Base-by-base conservation (phyloP, 2,888 invertebrate species). In the Andrena bicolor region DNA sequence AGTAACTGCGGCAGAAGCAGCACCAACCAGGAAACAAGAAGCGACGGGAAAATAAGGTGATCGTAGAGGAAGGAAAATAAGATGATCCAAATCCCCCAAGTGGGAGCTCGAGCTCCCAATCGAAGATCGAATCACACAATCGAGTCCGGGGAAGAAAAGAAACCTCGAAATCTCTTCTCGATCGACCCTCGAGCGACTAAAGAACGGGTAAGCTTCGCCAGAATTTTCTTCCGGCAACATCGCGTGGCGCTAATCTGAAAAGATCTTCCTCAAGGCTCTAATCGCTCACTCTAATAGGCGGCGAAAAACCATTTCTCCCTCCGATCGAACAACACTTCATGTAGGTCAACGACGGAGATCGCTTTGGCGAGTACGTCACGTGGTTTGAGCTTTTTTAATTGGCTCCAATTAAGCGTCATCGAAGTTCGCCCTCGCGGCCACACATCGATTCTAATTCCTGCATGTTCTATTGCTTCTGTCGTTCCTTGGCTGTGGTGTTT, bases 271-370 rank as follows among this genome's bases (percentile, higher is more conserved):
- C 2, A 13, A 6, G 23, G 48, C 8, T 35, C 35, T 35, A 35
- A 35, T 35, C 35, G 23, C 3, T n/a, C 35, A 20, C 7, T 2
- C 2, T 56, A 56, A 23, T 26, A 56, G n/a, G 23, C 10, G 51
- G 20, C 56, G 16, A 16, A 53, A 74, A 74, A 20, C 10, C 58
- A 63, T 68, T 68, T 28, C 32, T 32, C 23, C 23, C 61, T 66
- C 66, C 61, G 60, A 77, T 74, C 74, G 61, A 20, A 16, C 73
- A 49, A 32, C 58, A 23, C 48, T 23, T 68, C 66, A 74, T 66
- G 48, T 78, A 78, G 75, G 78, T 78, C 78, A 75, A 13, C 58
- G 7, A 16, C n/a, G 60, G 28, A 28, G 35, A 49, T 64, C 56
- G 58, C 41, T 35, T 49, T 20, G 53, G 32, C 63, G 56, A 64